Conservation (phyloP, 1,140 invertebrate species). For the Drosophila santomea region DNA sequence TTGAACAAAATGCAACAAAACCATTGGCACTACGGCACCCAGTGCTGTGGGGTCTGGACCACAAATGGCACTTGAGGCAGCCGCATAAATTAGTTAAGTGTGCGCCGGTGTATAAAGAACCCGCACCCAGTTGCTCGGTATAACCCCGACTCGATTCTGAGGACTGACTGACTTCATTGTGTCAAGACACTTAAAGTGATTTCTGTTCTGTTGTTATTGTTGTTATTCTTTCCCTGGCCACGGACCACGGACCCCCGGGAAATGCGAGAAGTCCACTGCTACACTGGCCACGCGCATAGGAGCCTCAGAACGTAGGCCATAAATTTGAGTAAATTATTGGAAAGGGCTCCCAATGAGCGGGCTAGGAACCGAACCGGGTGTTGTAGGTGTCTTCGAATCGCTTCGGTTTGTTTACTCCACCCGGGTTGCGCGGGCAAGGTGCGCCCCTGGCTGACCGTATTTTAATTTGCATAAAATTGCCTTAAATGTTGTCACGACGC, state of each 20-base stretch:
- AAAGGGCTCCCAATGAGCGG: constrained; percentile 25
- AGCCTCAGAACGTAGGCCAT: constrained; percentile 38
- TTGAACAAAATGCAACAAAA: constrained; percentile 75
- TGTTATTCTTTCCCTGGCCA: constrained; percentile 11
- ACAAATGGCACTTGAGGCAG: constrained; percentile 76
- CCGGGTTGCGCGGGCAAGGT: constrained; percentile 30
- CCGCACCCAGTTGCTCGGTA: constrained; percentile 59
- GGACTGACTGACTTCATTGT: constrained; percentile 71
- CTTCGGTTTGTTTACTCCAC: constrained; percentile 8
- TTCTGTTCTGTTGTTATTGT: constrained; percentile 31
- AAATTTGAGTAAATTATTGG: constrained; percentile 78
- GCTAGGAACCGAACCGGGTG: constrained; percentile 19
- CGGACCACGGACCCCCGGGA: constrained; percentile 17
- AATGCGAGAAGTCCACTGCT: constrained; percentile 54
- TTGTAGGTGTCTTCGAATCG: constrained; percentile 69
- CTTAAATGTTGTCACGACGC: constrained; percentile 81
- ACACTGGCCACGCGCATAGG: constrained; percentile 44
- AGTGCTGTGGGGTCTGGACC: constrained; percentile 63
- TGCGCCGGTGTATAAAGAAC: constrained; percentile 41
- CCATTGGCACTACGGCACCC: constrained; percentile 55
- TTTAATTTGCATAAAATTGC: constrained; percentile 83
- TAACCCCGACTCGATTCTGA: neutral
- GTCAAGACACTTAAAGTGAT: constrained; percentile 76
- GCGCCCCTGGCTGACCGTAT: constrained; percentile 68
- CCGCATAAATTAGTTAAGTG: constrained; percentile 75